Evolutionary conservation across 2,797 vertebrate genomes (phyloP), one percentile per base, ranked within the genome.

Genomic region (Amniataba percoides): DNA sequence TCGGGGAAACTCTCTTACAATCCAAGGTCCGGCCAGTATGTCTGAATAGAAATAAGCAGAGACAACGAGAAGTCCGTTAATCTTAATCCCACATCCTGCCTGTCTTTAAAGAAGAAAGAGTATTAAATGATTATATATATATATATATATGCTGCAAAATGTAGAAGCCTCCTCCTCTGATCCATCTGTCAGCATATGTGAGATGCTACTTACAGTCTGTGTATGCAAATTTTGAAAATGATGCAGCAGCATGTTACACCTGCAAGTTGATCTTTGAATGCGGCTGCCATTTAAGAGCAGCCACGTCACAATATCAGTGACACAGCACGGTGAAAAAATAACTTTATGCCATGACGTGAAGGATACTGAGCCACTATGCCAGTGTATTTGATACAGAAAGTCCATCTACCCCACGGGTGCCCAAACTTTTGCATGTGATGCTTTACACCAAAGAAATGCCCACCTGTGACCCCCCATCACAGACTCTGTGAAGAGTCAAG

Each of bases 21-120:
- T 90, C 89, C 88, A 90, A 89, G 85, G 80, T 69, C 68, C 63
- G 49, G 84, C 31, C 61, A 75, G 60, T 66, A 23, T 48, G 48
- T 85, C 86, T 89, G 74, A 75, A 86, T 0, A 66, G 67, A 69
- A 73, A 77, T 15, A 74, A 69, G 84, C 25, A 85, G 18, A 87
- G 56, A 81, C n/a, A 53, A 21, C 25, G n/a, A 73, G 2, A 84
- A 55, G 46, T 51, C 3, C 31, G 53, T 78, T 75, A 49, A 51
- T 74, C 8, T 61, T 31, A 40, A 53, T 59, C 59, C 18, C 51
- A 78, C 49, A n/a, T 21, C 21, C 27, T 19, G 16, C 1, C 11
- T 19, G 25, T 11, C 15, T 18, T 49, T 57, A 6, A 42, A 58
- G 16, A 42, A 58, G 16, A 7, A 42, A 49, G 36, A 27, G 0